These are phyloP conservation scores for Anas flavirostris DNA, from an alignment of 2,797 vertebrate genomes.

Conservation along the genomic window DNA sequence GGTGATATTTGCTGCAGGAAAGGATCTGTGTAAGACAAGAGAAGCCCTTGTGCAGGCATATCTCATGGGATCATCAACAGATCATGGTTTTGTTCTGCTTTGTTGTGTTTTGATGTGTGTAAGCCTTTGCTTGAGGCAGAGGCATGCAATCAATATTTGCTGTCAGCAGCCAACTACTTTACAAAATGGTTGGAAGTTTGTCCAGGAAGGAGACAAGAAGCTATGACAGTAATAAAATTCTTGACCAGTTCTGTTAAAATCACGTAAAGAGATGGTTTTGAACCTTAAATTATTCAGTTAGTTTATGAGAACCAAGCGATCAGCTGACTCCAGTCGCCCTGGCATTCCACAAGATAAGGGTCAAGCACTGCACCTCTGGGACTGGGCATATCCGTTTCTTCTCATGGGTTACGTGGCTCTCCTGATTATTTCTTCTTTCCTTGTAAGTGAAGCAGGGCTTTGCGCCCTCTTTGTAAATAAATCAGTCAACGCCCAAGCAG, in stretches of 20 bases:
- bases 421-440: background rate
- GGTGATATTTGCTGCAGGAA: background rate
- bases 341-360: background rate
- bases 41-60: background rate
- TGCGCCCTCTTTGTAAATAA: background rate
- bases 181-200: constrained; percentile 2
- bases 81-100: constrained; percentile 38
- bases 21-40: background rate
- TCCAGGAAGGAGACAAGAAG: background rate
- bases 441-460: background rate
- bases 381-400: background rate
- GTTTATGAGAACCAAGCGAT: background rate
- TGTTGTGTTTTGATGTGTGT: background rate
- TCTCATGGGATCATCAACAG: constrained; percentile 13
- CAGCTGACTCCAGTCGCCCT: background rate
- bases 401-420: background rate
- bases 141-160: constrained; percentile 31
- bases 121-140: constrained; percentile 33
- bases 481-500: background rate
- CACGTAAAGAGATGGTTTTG: background rate
- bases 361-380: background rate
- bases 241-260: background rate
- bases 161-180: background rate
- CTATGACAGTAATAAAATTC: background rate
- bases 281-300: background rate